These are phyloP conservation scores for Bubo blakistoni DNA, from an alignment of 2,113 vertebrate species.

Conservation along the genomic window DNA sequence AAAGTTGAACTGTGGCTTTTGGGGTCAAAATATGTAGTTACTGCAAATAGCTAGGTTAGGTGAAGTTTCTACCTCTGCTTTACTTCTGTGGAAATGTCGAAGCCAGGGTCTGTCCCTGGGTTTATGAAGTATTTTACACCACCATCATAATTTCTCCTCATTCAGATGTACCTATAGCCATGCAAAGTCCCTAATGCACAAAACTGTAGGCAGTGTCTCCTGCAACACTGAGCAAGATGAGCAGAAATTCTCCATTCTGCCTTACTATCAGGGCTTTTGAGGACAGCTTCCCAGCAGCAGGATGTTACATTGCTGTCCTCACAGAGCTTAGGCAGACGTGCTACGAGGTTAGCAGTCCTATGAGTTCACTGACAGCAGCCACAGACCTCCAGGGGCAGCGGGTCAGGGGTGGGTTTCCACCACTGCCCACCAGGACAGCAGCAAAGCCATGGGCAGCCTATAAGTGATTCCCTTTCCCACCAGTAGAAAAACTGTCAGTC, in stretches of 20 bases:
- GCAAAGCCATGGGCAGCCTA: background rate
- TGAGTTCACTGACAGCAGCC: background rate
- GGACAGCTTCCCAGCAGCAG: background rate
- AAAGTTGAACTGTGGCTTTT: background rate
- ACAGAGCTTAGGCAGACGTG: rapidly evolving
- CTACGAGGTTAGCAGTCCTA: rapidly evolving
- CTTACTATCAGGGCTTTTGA: background rate
- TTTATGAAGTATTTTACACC: background rate
- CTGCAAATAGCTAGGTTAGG: background rate
- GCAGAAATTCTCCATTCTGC: background rate
- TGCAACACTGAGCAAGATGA: rapidly evolving
- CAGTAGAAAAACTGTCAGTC: background rate
- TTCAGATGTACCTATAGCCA: rapidly evolving
- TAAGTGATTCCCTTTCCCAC: rapidly evolving
- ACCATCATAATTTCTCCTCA: background rate
- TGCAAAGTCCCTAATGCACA: background rate
- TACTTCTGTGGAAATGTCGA: background rate
- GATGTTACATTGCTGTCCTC: background rate
- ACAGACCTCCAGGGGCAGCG: background rate
- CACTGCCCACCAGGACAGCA: background rate
- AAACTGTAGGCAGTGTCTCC: background rate
- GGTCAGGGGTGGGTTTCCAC: background rate
- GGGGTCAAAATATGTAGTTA: background rate
- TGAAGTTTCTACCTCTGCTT: background rate
- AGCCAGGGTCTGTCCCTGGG: background rate